Conservation (phyloP, 2,113 vertebrate species). For the Perognathus longimembris region DNA sequence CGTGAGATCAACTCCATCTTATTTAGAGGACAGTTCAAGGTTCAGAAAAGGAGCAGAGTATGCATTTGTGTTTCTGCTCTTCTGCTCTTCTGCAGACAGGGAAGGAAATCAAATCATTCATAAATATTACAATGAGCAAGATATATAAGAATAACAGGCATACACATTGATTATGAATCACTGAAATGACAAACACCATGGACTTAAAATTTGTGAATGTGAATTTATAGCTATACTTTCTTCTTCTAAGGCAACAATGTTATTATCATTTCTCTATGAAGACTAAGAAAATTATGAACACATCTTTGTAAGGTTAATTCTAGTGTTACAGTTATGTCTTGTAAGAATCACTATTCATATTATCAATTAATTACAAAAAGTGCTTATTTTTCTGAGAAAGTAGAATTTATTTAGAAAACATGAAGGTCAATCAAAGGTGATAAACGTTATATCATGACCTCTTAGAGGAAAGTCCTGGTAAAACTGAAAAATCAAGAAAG, state of each 20-base stretch:
- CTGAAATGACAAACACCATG: not conserved
- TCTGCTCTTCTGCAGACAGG: not conserved
- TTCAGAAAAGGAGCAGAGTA: not conserved
- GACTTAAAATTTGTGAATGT: not conserved
- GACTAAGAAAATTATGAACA: not conserved
- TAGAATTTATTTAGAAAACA: slow-evolving; percentile 1
- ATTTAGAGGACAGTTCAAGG: not conserved
- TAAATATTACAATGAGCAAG: not conserved
- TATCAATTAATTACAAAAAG: not conserved
- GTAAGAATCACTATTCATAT: not conserved
- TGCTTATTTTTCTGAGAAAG: slow-evolving; percentile 39
- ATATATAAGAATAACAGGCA: not conserved
- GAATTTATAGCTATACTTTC: not conserved
- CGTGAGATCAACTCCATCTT: not conserved
- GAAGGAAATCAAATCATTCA: not conserved
- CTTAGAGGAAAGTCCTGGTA: not conserved
- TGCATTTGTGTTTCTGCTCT: not conserved
- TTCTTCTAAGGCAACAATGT: not conserved
- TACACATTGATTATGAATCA: not conserved
- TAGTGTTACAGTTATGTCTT: not conserved
- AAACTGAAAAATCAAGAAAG: not conserved
- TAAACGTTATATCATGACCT: not conserved
- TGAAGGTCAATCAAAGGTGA: not conserved
- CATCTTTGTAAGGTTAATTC: not conserved
- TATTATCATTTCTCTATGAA: not conserved